Base-by-base conservation (phyloP, 2,797 vertebrate genomes). In the Mastacembelus armatus region DNA sequence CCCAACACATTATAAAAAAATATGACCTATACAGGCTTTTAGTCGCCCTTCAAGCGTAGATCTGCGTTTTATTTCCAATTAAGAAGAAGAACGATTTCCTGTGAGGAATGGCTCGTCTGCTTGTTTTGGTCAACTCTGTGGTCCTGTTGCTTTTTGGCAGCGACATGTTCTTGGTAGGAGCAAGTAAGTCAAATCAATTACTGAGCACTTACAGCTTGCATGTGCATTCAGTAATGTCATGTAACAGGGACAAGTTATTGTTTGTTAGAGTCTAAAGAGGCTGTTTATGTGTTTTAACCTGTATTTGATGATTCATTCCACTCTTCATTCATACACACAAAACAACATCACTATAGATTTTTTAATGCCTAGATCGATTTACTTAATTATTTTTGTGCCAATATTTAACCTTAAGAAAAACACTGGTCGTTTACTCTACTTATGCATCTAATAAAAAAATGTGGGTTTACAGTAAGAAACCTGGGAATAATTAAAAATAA, bases 61-160 rank as follows among this genome's bases (percentile, higher is more conserved):
- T 42, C 64, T 56, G 67, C 70, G 71, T 63, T 73, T 69, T 43
- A 55, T 15, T 58, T 16, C 36, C n/a, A 24, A 39, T 49, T 30
- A 61, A 74, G 60, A 62, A 64, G 66, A 85, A 60, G 75, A 69
- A 42, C 75, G 44, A 30, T 9, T 55, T 67, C 57, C 65, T 21
- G 18, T 5, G 42, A 87, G 90, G 88, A 83, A 96, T 96, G 96
- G 93, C 94, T 91, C 92, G 93, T 15, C 88, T 95, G 78, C 88
- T 92, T 60, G 85, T 96, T 30, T 84, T 94, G 75, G 78, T 96
- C 71, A 94, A 94, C 89, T 95, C 94, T 63, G 93, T 91, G 66
- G 88, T 95, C 87, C 94, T 98, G 93, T 93, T 98, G 92, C 94
- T 97, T 84, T 94, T 97, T 88, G 94, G 94, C 83, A 96, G 94